These are phyloP conservation scores for Poliocrania exsul DNA, from an alignment of 2,797 vertebrate genomes.

Conservation along the genomic window DNA sequence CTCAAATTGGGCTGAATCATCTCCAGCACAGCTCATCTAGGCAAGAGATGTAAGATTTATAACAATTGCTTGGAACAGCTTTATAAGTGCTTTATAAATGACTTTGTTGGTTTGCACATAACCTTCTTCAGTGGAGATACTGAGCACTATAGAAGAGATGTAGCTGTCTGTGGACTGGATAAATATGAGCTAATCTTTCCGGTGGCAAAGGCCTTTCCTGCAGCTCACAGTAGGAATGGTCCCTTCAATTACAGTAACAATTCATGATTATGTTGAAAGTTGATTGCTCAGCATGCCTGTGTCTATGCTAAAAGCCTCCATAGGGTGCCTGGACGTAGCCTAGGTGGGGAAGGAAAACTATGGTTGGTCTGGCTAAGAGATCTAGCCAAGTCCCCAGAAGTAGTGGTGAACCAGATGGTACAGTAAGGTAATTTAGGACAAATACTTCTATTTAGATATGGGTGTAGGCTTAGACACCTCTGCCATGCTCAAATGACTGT, in stretches of 20 bases:
- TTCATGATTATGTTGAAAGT: neutral
- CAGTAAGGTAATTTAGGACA: neutral
- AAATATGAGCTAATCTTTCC: neutral
- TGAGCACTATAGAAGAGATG: neutral
- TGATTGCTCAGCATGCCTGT: neutral
- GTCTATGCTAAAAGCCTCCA: neutral
- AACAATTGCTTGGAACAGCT: neutral
- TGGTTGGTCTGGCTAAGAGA: neutral
- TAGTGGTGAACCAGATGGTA: neutral
- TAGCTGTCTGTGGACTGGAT: neutral
- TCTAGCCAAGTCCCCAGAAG: neutral
- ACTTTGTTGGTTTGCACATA: constrained; percentile 6
- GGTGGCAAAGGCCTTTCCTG: neutral
- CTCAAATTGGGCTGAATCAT: neutral
- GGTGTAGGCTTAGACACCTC: neutral
- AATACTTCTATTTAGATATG: neutral
- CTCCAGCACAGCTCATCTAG: neutral
- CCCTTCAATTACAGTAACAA: neutral
- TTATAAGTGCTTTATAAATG: constrained; percentile 10
- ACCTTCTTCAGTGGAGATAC: neutral
- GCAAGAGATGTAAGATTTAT: neutral
- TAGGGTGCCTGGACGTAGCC: neutral
- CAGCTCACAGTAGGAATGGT: neutral
- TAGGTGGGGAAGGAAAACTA: neutral
- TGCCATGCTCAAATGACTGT: rapidly evolving